Evolutionary conservation across 2,113 vertebrate species (phyloP), one percentile per base, ranked within the genome.

Genomic region (Phainopepla nitens): DNA sequence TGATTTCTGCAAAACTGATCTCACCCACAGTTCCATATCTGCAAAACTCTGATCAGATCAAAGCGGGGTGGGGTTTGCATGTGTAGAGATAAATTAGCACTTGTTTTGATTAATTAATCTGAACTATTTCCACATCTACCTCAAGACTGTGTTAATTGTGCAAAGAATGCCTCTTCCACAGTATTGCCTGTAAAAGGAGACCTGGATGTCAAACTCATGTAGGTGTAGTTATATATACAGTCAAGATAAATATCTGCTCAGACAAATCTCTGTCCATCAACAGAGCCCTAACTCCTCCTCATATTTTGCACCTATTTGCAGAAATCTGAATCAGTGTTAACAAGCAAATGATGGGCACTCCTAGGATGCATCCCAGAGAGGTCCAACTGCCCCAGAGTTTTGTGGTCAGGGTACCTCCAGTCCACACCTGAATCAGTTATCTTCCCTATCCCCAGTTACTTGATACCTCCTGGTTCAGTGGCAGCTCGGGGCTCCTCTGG

Each of bases 161-260:
- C 36, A 36, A 14, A 60, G 54, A 72, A 60, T 33, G 31, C 47
- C 21, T 36, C 15, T 36, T 86, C 89, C 42, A 25, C 49, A 44
- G 8, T 7, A 27, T 3, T 49, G 24, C 8, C 41, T 69, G n/a
- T 20, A n/a, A 39, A 82, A 76, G 10, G 11, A 85, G 14, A 28
- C 2, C 35, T 50, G 44, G 20, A 7, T 44, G 5, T 27, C 44
- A 50, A 23, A 50, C 22, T 85, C 15, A 39, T 39, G 39, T 39
- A 15, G 29, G 20, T 1, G 1, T 20, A 36, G 5, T 3, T 7
- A 17, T 9, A 13, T 10, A 28, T 0, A 53, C 4, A n/a, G 14
- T 9, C 41, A 51, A 54, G 29, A 51, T 3, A 80, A 42, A 62
- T 3, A 27, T 11, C 27, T 56, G 41, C 56, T 54, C 53, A 76